Conservation (phyloP, 2,113 vertebrate species). For the Perca flavescens region DNA sequence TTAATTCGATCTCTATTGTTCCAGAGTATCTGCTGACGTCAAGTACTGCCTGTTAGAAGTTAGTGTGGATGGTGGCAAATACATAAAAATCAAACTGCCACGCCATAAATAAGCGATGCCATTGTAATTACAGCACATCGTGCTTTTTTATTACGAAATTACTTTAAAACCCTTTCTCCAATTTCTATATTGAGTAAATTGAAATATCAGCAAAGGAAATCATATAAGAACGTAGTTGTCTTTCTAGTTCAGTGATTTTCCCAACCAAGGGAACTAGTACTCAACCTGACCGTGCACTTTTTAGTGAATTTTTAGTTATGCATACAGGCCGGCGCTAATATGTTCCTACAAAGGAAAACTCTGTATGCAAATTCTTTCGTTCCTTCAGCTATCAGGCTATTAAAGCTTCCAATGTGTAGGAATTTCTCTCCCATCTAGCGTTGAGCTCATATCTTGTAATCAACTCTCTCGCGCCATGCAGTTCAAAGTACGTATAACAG, state of each 20-base stretch:
- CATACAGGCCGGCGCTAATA: no score
- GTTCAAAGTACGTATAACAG: no score
- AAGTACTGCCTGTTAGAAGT: slow-evolving; percentile 34
- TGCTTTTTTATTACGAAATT: background rate
- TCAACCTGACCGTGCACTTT: no score
- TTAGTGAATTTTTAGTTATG: no score
- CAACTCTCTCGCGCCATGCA: no score
- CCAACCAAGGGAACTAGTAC: no score
- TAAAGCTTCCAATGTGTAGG: no score
- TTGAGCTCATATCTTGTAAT: no score
- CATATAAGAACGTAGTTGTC: background rate
- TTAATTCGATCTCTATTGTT: slow-evolving; percentile 53
- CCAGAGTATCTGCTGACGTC: slow-evolving; percentile 35
- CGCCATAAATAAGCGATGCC: slow-evolving; percentile 22
- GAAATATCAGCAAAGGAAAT: background rate
- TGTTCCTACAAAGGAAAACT: no score
- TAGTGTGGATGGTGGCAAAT: slow-evolving; percentile 15
- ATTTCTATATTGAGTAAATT: background rate
- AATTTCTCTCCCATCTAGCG: no score
- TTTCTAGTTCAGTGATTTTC: background rate
- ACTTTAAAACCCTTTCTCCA: slow-evolving; percentile 4
- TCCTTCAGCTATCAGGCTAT: no score
- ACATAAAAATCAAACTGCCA: slow-evolving; percentile 24
- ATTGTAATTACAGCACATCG: slow-evolving; percentile 14
- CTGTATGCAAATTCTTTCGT: no score